phyloP scores from a whole-genome alignment of 2,113 vertebrate genomes.

The Rutilus rutilus region DNA sequence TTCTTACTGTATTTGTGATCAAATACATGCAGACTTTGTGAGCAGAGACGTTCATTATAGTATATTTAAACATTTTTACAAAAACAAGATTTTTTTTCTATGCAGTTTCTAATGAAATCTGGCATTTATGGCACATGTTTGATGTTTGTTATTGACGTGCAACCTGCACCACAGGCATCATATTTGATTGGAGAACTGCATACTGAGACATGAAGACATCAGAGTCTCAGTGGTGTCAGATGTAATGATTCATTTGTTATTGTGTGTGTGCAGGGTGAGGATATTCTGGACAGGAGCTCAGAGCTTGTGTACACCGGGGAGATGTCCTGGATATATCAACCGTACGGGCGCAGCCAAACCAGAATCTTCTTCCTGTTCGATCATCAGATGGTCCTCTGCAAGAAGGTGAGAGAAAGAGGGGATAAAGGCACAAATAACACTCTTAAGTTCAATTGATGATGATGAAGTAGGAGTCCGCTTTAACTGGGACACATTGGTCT shows the following conservation, averaged over 20 bases:
- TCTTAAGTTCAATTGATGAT: background rate
- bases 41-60: background rate
- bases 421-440: too few species aligned
- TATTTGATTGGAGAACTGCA: background rate
- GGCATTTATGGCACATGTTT: background rate
- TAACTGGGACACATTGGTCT: background rate
- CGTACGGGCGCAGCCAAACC: conserved; percentile 96
- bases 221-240: conserved; percentile 52
- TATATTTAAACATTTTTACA: background rate
- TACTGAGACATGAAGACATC: background rate
- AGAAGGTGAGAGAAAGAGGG: conserved; percentile 83
- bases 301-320: conserved; percentile 99
- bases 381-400: conserved; percentile 99
- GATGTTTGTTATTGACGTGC: background rate
- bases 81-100: background rate
- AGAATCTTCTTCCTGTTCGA: conserved; percentile 99
- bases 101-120: background rate
- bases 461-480: background rate
- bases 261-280: conserved; percentile 85
- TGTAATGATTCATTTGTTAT: conserved; percentile 38
- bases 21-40: background rate
- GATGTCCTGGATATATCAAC: conserved; percentile 99
- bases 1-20: background rate
- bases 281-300: conserved; percentile 97
- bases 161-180: background rate